Base-by-base conservation (phyloP, 2,888 invertebrate genomes). In the Lasius fuliginosus region DNA sequence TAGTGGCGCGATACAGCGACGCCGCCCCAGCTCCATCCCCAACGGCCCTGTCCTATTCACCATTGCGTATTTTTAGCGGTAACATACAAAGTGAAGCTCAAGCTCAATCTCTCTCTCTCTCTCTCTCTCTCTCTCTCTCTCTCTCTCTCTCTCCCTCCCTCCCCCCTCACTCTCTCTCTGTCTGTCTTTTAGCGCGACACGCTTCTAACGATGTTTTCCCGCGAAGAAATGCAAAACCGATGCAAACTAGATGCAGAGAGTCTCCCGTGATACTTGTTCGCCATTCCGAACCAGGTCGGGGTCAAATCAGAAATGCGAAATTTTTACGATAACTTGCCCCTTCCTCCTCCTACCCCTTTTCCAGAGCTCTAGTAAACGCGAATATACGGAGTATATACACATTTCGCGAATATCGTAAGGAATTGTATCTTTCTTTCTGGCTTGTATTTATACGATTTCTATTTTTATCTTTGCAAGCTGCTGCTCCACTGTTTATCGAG, bases 261-360 rank as follows among this genome's bases (percentile, higher is more conserved):
- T 42, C 33, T 33, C 46, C 33, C 9, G 27, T n/a, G 33, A 83
- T 56, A 58, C 36, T 79, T 42, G 81, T 23, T n/a, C 60, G 68
- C 23, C 49, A 68, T 81, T 81, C 36, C 60, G 60, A 83, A 81
- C 40, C 58, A 53, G 83, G 81, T 83, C 83, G 83, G 36, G 83
- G 83, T 77, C 81, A 79, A 53, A 60, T 11, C 4, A n/a, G 27
- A 33, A 67, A 68, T 18, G 62, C 46, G 46, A 79, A 40, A 68
- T 83, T 83, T 81, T 83, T 67, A 69, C 67, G 49, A 60, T 49
- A 81, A 4, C n/a, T 62, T 40, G 30, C 12, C 23, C 23, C 36
- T 53, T 0, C n/a, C 11, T 33, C 18, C 23, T 11, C 30, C 8
- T 9, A 2, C 9, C n/a, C 12, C 1, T 9, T 33, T 15, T 49